Base-by-base conservation (phyloP, 2,888 invertebrate genomes). In the Cosmorhoe ocellata region DNA sequence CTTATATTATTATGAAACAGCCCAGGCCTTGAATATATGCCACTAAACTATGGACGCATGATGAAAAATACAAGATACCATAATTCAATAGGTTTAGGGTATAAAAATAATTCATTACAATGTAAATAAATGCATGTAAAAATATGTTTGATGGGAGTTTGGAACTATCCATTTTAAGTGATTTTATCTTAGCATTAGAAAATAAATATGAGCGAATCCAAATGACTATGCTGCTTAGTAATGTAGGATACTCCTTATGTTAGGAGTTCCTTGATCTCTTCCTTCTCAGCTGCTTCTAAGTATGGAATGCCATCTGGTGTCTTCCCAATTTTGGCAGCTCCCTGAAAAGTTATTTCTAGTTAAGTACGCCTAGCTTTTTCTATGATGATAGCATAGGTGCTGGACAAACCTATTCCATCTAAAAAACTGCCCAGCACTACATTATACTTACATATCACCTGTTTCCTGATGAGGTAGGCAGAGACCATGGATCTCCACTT, bases 281-380 rank as follows among this genome's bases (percentile, higher is more conserved):
- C 95, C 76, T 95, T 97, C 79, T 98, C 98, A 26, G 98, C 97
- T 50, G 96, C 96, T 71, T 98, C 96, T 54, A 96, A 76, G 82
- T 98, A 98, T 63, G 93, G 93, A 58, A 92, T 94, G 8, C 98
- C 98, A 82, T 97, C 96, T 44, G 98, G 98, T 43, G 98, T 95
- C 65, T 92, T 92, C 4, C 97, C 97, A 73, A 91, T 92, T 86
- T 94, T 96, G 52, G 93, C 92, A 45, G 97, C 97, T 66, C 97
- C 97, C 95, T 96, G 79, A 12, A 87, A 50, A 33, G 18, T 18
- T 18, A 18, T 3, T 18, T 18, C n/a, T n/a, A 45, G n/a, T 14
- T 24, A 49, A 40, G 13, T 33, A 1, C n/a, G 4, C 3, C 9
- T 34, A 28, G 14, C 0, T 8, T 34, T 18, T 18, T 18, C n/a